Percentiles rank a stretch among this genome's conserved stretches.
These are phyloP conservation scores for Tachycineta bicolor DNA, from an alignment of 2,113 vertebrate genomes.

Conservation along the genomic window DNA sequence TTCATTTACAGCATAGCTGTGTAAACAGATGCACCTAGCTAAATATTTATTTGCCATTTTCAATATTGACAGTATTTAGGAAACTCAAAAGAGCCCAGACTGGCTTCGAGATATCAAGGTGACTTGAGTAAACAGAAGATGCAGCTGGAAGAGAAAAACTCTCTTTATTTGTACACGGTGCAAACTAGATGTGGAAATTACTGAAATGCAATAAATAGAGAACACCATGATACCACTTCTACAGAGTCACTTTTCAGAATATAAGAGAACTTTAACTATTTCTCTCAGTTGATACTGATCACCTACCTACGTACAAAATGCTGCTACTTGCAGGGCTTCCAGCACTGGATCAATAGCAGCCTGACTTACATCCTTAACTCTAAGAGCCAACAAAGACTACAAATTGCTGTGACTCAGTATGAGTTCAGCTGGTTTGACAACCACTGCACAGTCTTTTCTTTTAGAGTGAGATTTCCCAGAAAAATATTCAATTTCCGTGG, in stretches of 20 bases:
- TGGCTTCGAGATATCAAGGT: neutral
- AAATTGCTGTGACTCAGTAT: constrained; percentile 56
- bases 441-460: constrained; percentile 15
- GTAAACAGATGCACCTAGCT: neutral
- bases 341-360: constrained; percentile 56
- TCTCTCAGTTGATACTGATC: constrained; percentile 54
- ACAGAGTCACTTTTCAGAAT: constrained; percentile 48
- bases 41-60: constrained; percentile 15
- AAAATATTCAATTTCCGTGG: neutral
- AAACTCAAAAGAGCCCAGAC: neutral
- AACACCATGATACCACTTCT: constrained; percentile 45
- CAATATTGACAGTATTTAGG: neutral
- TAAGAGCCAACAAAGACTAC: constrained; percentile 48
- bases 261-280: constrained; percentile 45
- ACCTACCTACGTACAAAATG: neutral
- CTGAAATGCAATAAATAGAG: constrained; percentile 19
- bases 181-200: constrained; percentile 37
- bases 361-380: constrained; percentile 45
- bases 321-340: constrained; percentile 31
- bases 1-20: neutral
- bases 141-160: neutral
- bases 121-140: constrained; percentile 1
- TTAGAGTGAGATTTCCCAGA: constrained; percentile 27
- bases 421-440: constrained; percentile 37
- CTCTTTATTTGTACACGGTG: constrained; percentile 18